Evolutionary conservation across 2,113 vertebrate genomes (phyloP), one percentile per base, ranked within the genome.

Genomic region (Thomomys bottae): DNA sequence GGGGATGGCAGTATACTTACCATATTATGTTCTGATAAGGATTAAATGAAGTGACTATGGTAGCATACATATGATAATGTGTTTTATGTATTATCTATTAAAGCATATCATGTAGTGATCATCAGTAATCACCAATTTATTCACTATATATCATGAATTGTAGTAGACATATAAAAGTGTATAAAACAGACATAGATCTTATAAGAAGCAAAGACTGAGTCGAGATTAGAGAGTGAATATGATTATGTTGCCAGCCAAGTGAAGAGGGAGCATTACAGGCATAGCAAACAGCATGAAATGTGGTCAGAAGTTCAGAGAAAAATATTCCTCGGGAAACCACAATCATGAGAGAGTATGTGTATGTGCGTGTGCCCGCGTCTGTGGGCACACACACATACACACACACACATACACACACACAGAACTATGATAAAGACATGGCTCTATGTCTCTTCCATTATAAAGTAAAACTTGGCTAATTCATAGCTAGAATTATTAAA

Each of bases 391-490:
- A 12, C 5, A 8, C 14, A 3, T 12, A 12, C 45, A 12, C 45
- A 49, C 7, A 49, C 45, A 49, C 45, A 54, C 15, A 54, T 4
- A 54, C 15, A 54, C 15, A 17, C 49, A 54, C 49, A 54, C 15
- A 54, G n/a, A n/a, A n/a, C n/a, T 3, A 14, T 3, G 15, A 49
- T 49, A 12, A 89, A 8, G 78, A 49, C 10, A 32, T 45, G 45
- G 23, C n/a, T 63, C 6, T 18, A 63, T 26, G 2, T 23, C 67
- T 61, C 59, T 20, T 21, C 38, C 23, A 57, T 3, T 28, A 63
- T 26, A 73, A 93, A 78, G 66, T 30, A 66, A 79, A 61, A 59
- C 54, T 45, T 90, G 11, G 20, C 17, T 79, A 20, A 84, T 54
- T 79, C 18, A 40, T 57, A 42, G 77, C 8, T 3, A 73, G 9